Evolutionary conservation across 2,888 invertebrate genomes (phyloP), one percentile per base, ranked within the genome.

Genomic region (Drosophila kanekoi): DNA sequence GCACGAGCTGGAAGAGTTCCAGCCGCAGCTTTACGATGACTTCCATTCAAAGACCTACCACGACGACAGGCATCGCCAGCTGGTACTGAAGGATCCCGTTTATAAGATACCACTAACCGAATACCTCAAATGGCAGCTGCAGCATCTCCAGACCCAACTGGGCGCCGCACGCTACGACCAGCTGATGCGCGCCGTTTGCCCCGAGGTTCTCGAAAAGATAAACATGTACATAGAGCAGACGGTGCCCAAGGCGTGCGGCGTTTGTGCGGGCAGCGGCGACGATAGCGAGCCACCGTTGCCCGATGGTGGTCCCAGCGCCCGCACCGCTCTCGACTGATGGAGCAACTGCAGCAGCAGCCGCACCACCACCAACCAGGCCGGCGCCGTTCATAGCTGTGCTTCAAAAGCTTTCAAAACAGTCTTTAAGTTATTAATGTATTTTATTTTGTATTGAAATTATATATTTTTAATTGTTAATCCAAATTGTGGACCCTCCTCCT

Each of bases 131-230:
- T 94, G 94, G 82, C 96, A 96, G 94, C 95, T 96, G 91, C 92
- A 89, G 53, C 94, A 95, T 16, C 92, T 98, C 67, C 95, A 95
- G 87, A 93, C 93, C 66, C 95, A 96, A 91, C 93, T 97, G n/a
- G 97, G 97, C 1, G 93, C 94, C n/a, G 94, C 94, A 48, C 94
- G 95, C 10, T 98, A 96, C 91, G 94, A 96, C 63, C 95, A 95
- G 62, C 93, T 98, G 56, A 92, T 97, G 87, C 94, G 94, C 58
- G 94, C 95, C 3, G 94, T 97, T 0, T 96, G 96, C 82, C 93
- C 94, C 3, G 96, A 96, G 77, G 96, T 96, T 1, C 92, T 96
- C 85, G 93, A 95, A 68, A 96, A 96, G 90, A 94, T 97, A 69
- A 87, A 66, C 48, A 83, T 89, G 87, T 86, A 89, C 38, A 86